phyloP scores from a whole-genome alignment of 2,113 vertebrate species.

The Apteryx owenii region DNA sequence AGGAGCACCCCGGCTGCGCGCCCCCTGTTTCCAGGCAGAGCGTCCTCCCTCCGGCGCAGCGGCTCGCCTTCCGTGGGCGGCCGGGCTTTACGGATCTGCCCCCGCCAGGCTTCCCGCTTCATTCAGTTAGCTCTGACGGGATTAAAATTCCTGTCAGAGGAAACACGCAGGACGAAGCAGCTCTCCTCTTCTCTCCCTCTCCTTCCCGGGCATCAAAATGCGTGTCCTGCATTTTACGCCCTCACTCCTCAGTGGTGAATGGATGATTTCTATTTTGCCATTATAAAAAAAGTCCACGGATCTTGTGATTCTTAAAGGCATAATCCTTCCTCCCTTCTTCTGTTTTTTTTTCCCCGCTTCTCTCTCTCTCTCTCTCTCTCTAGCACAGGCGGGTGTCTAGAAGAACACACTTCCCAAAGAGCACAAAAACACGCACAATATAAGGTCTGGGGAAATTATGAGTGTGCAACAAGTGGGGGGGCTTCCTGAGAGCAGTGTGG shows the following conservation, averaged over 20 bases:
- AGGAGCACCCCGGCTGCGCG: conserved; percentile 49
- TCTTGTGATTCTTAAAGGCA: not conserved
- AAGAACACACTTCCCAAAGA: not conserved
- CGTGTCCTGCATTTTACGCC: not conserved
- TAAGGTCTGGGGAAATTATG: not conserved
- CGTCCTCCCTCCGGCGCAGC: conserved; percentile 6
- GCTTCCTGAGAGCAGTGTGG: not conserved
- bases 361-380: not conserved
- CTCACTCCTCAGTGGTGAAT: not conserved
- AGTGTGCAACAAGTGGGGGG: not conserved
- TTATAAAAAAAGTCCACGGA: not conserved
- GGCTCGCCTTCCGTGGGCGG: not conserved
- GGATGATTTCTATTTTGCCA: not conserved
- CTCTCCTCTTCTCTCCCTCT: not conserved
- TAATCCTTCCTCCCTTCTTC: not conserved
- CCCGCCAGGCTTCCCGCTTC: conserved; percentile 3
- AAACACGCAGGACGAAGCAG: not conserved
- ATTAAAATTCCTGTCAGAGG: conserved; percentile 26
- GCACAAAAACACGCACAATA: not conserved
- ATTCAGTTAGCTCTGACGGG: not conserved
- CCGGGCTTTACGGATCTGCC: conserved; percentile 31
- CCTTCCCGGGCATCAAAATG: not conserved
- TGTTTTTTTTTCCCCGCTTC: not conserved
- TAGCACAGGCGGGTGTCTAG: not conserved
- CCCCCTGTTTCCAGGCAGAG: conserved; percentile 51